phyloP scores from a whole-genome alignment of 2,888 invertebrate genomes.

The Lissocephala sabroskyi region DNA sequence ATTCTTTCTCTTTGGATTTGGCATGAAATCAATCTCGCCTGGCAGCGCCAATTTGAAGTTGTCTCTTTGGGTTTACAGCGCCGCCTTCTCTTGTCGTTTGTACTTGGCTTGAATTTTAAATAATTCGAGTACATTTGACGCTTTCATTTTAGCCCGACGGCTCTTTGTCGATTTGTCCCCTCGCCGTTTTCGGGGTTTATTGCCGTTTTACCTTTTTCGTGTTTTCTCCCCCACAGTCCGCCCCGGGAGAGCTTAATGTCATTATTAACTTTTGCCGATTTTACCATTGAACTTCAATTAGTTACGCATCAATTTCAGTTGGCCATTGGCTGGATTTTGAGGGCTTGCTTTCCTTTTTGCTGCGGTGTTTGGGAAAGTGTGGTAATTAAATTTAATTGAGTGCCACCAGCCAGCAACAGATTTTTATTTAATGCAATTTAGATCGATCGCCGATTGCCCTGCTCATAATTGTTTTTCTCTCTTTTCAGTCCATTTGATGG shows the following conservation, averaged over 20 bases:
- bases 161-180: conserved; percentile 10
- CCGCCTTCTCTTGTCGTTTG: conserved; percentile 9
- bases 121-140: conserved; percentile 42
- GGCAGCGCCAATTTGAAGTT: conserved; percentile 25
- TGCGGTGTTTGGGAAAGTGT: conserved; percentile 39
- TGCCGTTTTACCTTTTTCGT: conserved; percentile 6
- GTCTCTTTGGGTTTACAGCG: conserved; percentile 3
- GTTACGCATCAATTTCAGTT: conserved; percentile 20
- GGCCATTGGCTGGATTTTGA: no score
- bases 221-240: conserved; percentile 14
- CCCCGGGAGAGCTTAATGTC: conserved; percentile 32
- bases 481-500: no score
- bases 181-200: conserved; percentile 8
- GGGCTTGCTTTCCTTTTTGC: conserved; percentile 13
- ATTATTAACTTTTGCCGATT: conserved; percentile 46
- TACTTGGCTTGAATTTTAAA: conserved; percentile 45
- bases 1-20: conserved; percentile 14
- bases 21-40: conserved; percentile 49
- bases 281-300: conserved; percentile 49
- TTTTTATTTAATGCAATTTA: background rate
- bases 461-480: background rate
- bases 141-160: conserved; percentile 41
- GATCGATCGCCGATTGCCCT: background rate
- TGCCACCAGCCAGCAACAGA: no score
- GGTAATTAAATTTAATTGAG: conserved; percentile 51